These are phyloP conservation scores for Petromus typicus DNA, from an alignment of 2,113 vertebrate genomes.

Conservation along the genomic window DNA sequence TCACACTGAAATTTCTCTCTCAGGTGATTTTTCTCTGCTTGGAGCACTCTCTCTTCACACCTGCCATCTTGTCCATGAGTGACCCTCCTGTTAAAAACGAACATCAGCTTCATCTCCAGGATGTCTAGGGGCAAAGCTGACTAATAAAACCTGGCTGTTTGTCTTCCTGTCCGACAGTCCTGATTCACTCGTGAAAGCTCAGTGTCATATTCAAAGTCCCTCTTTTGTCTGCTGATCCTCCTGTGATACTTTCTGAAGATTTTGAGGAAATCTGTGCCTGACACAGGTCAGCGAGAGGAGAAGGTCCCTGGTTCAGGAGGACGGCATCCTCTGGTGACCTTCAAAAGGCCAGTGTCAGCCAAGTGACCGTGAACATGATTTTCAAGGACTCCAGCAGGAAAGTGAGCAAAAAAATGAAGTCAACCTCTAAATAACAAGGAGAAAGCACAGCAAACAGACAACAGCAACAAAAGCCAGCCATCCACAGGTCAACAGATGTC, in stretches of 20 bases:
- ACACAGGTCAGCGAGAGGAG: neutral
- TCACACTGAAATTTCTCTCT: neutral
- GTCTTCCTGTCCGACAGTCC: neutral
- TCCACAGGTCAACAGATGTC: neutral
- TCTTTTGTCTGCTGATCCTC: neutral
- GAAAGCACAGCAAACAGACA: neutral
- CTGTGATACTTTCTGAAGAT: neutral
- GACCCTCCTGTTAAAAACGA: neutral
- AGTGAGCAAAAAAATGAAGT: neutral
- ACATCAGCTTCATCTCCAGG: neutral
- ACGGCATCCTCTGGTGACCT: neutral
- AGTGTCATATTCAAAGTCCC: neutral
- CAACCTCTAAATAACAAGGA: neutral
- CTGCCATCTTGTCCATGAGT: neutral
- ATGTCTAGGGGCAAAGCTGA: neutral
- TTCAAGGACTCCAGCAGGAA: neutral
- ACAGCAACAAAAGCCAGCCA: neutral
- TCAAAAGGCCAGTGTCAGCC: neutral
- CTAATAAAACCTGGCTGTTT: neutral
- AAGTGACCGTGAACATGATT: neutral
- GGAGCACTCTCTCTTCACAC: neutral
- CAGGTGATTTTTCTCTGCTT: neutral
- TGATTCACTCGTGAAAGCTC: neutral
- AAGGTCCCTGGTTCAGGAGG: neutral
- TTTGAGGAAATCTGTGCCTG: neutral